These are phyloP conservation scores for Acipenser transmontanus DNA, from an alignment of 2,797 vertebrate species.

Conservation along the genomic window DNA sequence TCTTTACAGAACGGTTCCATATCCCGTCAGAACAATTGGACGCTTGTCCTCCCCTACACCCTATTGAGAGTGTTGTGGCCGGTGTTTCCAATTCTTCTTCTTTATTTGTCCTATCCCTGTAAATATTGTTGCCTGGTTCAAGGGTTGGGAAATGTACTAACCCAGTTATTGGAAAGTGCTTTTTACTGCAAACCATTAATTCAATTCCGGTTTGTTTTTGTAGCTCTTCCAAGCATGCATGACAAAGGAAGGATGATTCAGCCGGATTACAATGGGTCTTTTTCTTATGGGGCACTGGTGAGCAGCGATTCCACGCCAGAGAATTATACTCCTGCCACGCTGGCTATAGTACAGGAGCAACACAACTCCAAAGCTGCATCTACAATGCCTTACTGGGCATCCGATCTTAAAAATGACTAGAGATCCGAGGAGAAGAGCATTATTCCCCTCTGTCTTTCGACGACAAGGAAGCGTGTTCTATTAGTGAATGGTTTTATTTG, in stretches of 20 bases:
- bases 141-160: too few species aligned
- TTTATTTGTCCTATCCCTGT: too few species aligned
- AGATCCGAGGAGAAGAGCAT: not conserved
- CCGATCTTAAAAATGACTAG: slow-evolving; percentile 75
- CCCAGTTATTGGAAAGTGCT: too few species aligned
- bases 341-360: slow-evolving; percentile 63
- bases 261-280: slow-evolving; percentile 81
- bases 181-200: too few species aligned
- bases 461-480: not conserved
- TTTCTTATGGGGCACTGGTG: slow-evolving; percentile 87
- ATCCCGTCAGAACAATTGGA: too few species aligned
- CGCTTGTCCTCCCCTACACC: too few species aligned
- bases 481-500: slow-evolving; percentile 26
- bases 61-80: too few species aligned
- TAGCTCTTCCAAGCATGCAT: slow-evolving; percentile 85
- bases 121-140: too few species aligned
- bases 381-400: slow-evolving; percentile 42
- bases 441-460: too few species aligned
- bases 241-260: slow-evolving; percentile 73
- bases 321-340: slow-evolving; percentile 57
- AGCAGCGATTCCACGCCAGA: slow-evolving; percentile 72
- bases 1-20: too few species aligned
- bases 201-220: slow-evolving; percentile 16
- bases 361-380: slow-evolving; percentile 33
- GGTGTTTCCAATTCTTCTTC: too few species aligned